Base-by-base conservation (phyloP, 1,140 invertebrate species). In the Oryctes rhinoceros region DNA sequence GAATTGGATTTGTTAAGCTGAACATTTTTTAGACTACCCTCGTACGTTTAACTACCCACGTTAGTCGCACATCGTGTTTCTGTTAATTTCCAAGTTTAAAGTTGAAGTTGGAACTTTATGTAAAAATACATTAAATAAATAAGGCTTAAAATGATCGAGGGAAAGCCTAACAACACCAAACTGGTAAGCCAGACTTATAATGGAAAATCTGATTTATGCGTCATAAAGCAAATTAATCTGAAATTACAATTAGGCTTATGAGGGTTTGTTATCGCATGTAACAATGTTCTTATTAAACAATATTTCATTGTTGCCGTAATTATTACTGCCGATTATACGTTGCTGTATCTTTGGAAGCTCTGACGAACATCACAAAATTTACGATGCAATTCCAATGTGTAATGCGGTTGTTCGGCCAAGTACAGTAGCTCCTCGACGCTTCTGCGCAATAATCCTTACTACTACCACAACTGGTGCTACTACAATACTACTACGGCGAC, bases 381-480 rank as follows among this genome's bases (percentile, higher is more conserved):
- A 71, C 65, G 65, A 71, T 71, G 18, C 62, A 18, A 67, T 67
- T 67, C 62, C 62, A 5, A 20, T 30, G 62, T 67, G 4, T 30
- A 30, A 30, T 30, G n/a, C 5, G 15, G 6, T 24, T 13, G 24
- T 24, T 71, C 65, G 20, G 65, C 10, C 4, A 71, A 71, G 24
- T 71, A 18, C 65, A 71, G 65, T 71, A 71, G 65, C 65, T 30
- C 65, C 4, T 13, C 20, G 24, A 59, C 53, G 24, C 65, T 71
- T 71, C 35, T 71, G 65, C 65, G 65, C 65, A 71, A 71, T 24
- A 59, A 59, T 59, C 0, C 53, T 71, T 71, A 71, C 65, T 59
- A 59, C 53, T 59, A 71, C 65, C 13, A 71, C 65, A 0, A 71
- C 24, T 24, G 65, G 5, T 59, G 24, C 65, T 35, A 71, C 65